Evolutionary conservation across 2,797 vertebrate genomes (phyloP), one percentile per base, ranked within the genome.

Genomic region (Gambelia wislizenii): DNA sequence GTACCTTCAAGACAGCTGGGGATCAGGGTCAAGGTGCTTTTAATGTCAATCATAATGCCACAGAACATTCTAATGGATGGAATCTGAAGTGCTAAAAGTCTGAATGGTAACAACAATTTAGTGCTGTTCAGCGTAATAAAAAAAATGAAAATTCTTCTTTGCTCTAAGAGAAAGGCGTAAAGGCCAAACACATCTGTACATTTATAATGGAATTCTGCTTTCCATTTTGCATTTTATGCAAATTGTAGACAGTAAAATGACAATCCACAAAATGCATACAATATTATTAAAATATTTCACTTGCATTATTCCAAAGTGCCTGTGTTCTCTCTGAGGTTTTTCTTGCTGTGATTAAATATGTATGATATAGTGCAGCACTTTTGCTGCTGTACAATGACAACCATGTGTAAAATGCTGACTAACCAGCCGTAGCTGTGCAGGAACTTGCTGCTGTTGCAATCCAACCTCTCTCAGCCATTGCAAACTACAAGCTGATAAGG

Each of bases 331-430:
- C 84, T 61, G 89, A 39, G 56, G 90, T 91, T 49, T 84, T 87
- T n/a, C 52, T 87, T 89, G 75, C 14, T 8, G 88, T 91, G 92
- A 93, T 94, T 95, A 94, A 96, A 95, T 95, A 95, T 89, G 87
- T 76, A 86, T 64, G n/a, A 67, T 82, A 85, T 83, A 89, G 78
- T 85, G 74, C 54, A 95, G 77, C 78, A 82, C 88, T 92, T 85
- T 90, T 87, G 83, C 86, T 85, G 30, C 75, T 22, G 25, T 4
- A 5, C 67, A 76, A 52, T 64, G 80, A 90, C 89, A 92, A 85
- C 89, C 89, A 52, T 25, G 88, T 82, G 44, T 76, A 94, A 91
- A 95, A 92, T 87, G 92, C 93, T 95, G 93, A 94, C 89, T 93
- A 94, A 91, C 84, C 89, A 89, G 91, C 81, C 39, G 72, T 76